These are phyloP conservation scores for Leucoma salicis DNA, from an alignment of 2,888 invertebrate genomes.

Conservation along the genomic window DNA sequence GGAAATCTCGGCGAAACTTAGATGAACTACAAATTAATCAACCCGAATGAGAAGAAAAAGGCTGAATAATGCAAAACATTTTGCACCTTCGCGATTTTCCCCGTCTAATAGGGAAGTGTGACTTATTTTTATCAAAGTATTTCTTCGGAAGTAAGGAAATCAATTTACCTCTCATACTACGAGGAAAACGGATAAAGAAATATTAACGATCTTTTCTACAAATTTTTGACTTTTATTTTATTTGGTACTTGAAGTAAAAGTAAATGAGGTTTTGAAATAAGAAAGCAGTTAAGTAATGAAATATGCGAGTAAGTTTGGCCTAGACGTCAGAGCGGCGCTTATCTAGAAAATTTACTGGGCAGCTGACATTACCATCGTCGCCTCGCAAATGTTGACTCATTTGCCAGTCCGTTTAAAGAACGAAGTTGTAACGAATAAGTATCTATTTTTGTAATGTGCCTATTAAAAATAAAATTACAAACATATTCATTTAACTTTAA, in stretches of 20 bases:
- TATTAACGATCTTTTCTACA: conserved; percentile 14
- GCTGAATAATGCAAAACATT: conserved; percentile 51
- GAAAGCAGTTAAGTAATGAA: too few relatives aligned
- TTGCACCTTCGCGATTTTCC: conserved; percentile 35
- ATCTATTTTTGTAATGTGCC: too few relatives aligned
- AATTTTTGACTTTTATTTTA: conserved; percentile 46
- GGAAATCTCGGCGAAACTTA: conserved; percentile 65
- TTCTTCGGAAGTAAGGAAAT: conserved; percentile 7
- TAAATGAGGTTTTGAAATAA: too few relatives aligned
- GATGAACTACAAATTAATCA: conserved; percentile 64
- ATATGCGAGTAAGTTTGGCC: conserved; percentile 63
- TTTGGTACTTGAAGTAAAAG: conserved; percentile 58
- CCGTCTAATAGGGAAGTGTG: conserved; percentile 10
- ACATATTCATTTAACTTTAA: too few relatives aligned
- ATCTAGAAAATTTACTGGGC: conserved; percentile 77
- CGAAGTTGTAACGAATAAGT: too few relatives aligned
- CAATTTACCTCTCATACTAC: not conserved
- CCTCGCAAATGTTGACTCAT: conserved; percentile 69
- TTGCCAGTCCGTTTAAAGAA: conserved; percentile 63
- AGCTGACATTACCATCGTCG: conserved; percentile 73
- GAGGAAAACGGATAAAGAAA: not conserved
- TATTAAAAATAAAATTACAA: too few relatives aligned
- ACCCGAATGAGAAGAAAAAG: conserved; percentile 44
- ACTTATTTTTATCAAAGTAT: conserved; percentile 12
- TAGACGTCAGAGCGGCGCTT: conserved; percentile 66